These are phyloP conservation scores for Percopsis omiscomaycus DNA, from an alignment of 2,797 vertebrate genomes.

Conservation along the genomic window DNA sequence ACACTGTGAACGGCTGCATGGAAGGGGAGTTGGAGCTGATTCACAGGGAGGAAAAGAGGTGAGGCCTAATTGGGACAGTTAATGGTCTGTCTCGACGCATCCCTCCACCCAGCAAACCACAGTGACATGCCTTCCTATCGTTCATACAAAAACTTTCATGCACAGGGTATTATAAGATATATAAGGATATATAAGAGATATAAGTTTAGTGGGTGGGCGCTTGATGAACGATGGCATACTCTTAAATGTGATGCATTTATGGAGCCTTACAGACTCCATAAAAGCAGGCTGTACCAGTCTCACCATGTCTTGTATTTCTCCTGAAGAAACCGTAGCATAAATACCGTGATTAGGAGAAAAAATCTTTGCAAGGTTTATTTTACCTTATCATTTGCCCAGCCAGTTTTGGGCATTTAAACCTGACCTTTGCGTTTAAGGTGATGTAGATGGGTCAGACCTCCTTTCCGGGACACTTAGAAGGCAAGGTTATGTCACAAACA, in stretches of 20 bases:
- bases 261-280: background rate
- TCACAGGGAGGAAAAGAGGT: conserved; percentile 53
- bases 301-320: conserved; percentile 16
- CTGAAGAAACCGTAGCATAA: background rate
- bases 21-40: conserved; percentile 57
- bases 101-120: conserved; percentile 27
- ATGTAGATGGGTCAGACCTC: too few relatives aligned
- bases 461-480: conserved; percentile 19
- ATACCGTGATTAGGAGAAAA: background rate
- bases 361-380: background rate
- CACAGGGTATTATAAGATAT: conserved; percentile 5
- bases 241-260: conserved; percentile 24
- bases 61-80: conserved; percentile 66
- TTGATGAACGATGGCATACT: conserved; percentile 26
- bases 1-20: conserved; percentile 46
- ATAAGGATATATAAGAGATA: background rate
- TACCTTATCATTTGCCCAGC: background rate
- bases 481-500: conserved; percentile 73
- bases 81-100: conserved; percentile 61
- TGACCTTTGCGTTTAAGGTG: too few relatives aligned
- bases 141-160: conserved; percentile 23
- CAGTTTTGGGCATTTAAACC: background rate
- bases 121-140: conserved; percentile 44
- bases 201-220: conserved; percentile 2
- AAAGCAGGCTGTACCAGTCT: conserved; percentile 3